Evolutionary conservation across 2,888 invertebrate species (phyloP).

Genomic region (Sinotaia quadrata): DNA sequence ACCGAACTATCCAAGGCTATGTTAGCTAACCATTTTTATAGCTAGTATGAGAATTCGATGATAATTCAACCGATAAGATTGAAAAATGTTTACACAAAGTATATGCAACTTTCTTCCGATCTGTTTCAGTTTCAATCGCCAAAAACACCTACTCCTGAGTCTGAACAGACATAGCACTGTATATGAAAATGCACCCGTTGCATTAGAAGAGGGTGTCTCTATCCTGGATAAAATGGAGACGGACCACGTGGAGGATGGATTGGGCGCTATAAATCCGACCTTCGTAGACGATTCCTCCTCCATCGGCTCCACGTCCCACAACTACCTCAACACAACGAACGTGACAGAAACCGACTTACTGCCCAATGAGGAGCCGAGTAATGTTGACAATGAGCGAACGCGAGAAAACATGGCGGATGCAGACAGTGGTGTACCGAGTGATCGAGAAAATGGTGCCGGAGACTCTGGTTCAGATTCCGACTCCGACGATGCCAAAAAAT

Average conservation of each 20-base stretch:
- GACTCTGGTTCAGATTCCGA: not conserved
- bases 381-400: constrained; percentile 8
- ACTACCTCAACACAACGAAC: not conserved
- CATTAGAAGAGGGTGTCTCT: not conserved
- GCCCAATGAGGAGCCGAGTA: not conserved
- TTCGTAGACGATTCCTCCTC: not conserved
- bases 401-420: constrained; percentile 26
- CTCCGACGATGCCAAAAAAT: not conserved
- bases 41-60: too few relatives aligned
- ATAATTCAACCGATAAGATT: too few relatives aligned
- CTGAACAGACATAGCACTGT: not conserved
- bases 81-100: too few relatives aligned
- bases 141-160: not conserved
- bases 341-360: not conserved
- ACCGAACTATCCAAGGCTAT: too few relatives aligned
- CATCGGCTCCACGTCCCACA: not conserved
- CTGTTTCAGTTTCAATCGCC: not conserved
- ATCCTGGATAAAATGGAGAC: not conserved
- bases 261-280: not conserved
- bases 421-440: constrained; percentile 38
- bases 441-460: constrained; percentile 3
- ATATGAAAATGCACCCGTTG: not conserved
- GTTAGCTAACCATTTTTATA: too few relatives aligned
- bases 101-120: too few relatives aligned
- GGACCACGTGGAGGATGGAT: not conserved